phyloP scores from a whole-genome alignment of 2,797 vertebrate genomes.

The Cyclopterus lumpus region DNA sequence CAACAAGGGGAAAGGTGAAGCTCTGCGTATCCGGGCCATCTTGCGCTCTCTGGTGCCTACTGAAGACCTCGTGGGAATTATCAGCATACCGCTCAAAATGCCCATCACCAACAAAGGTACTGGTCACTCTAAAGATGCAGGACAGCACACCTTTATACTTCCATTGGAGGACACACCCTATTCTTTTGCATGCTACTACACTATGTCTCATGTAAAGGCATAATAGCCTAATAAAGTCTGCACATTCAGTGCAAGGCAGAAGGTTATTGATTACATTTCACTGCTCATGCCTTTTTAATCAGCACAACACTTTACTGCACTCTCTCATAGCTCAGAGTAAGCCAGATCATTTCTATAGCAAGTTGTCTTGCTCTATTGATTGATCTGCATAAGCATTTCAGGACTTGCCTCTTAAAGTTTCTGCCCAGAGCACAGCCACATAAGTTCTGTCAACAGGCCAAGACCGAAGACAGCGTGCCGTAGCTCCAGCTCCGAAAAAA shows the following conservation, averaged over 20 bases:
- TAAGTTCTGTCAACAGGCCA: constrained; percentile 56
- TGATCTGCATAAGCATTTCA: constrained; percentile 66
- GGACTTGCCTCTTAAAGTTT: constrained; percentile 58
- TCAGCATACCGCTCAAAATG: constrained; percentile 96
- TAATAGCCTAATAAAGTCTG: constrained; percentile 24
- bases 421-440: constrained; percentile 53
- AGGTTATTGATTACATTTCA: constrained; percentile 67
- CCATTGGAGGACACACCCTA: background rate
- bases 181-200: constrained; percentile 19
- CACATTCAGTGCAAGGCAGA: constrained; percentile 36
- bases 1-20: constrained; percentile 98
- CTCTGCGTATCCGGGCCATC: constrained; percentile 96
- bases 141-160: background rate
- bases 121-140: background rate
- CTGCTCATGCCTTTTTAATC: constrained; percentile 74
- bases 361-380: constrained; percentile 72
- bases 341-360: constrained; percentile 66
- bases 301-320: constrained; percentile 64
- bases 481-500: constrained; percentile 37
- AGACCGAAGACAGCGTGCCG: constrained; percentile 34
- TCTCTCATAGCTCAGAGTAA: constrained; percentile 62
- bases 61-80: constrained; percentile 97
- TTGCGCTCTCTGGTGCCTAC: constrained; percentile 96
- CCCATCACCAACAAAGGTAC: constrained; percentile 94
- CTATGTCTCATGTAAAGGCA: background rate